These are phyloP conservation scores for Kryptopterus vitreolus DNA, from an alignment of 2,797 vertebrate species.

Conservation along the genomic window DNA sequence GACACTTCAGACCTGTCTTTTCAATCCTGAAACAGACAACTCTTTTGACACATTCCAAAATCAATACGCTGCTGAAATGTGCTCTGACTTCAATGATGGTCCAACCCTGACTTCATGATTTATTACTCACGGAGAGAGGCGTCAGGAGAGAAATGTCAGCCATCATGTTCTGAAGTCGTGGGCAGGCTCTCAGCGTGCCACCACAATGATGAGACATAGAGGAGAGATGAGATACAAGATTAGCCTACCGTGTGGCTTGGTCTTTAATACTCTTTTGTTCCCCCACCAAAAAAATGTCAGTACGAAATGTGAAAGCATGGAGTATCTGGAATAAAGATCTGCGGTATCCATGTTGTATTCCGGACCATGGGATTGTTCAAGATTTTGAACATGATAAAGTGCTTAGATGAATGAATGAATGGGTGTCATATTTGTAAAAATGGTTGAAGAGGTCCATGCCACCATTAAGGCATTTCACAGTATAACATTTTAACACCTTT, in stretches of 20 bases:
- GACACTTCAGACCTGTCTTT: slow-evolving; percentile 43
- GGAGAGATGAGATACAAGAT: slow-evolving; percentile 29
- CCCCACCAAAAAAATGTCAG: slow-evolving; percentile 8
- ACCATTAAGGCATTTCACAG: background rate
- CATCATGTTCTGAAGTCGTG: slow-evolving; percentile 41
- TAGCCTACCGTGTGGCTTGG: slow-evolving; percentile 11
- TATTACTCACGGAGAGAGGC: slow-evolving; percentile 49
- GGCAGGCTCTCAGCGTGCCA: slow-evolving; percentile 26
- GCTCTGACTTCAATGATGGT: slow-evolving; percentile 41
- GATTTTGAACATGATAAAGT: background rate
- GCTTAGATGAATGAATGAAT: background rate
- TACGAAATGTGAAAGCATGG: slow-evolving; percentile 14
- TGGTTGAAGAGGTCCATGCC: background rate
- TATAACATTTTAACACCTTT: background rate
- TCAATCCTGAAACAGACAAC: slow-evolving; percentile 41
- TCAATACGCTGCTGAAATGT: slow-evolving; percentile 52
- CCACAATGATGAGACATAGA: slow-evolving; percentile 31
- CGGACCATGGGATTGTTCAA: background rate
- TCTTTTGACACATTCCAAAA: slow-evolving; percentile 47
- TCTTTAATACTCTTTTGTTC: slow-evolving; percentile 11
- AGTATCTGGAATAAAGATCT: background rate
- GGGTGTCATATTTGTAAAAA: background rate
- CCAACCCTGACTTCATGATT: slow-evolving; percentile 51
- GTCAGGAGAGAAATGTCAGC: slow-evolving; percentile 46
- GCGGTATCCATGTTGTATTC: background rate